Percentiles rank a stretch among this genome's conserved stretches.
These are phyloP conservation scores for Bombylius major DNA, from an alignment of 2,888 invertebrate species.

Conservation along the genomic window DNA sequence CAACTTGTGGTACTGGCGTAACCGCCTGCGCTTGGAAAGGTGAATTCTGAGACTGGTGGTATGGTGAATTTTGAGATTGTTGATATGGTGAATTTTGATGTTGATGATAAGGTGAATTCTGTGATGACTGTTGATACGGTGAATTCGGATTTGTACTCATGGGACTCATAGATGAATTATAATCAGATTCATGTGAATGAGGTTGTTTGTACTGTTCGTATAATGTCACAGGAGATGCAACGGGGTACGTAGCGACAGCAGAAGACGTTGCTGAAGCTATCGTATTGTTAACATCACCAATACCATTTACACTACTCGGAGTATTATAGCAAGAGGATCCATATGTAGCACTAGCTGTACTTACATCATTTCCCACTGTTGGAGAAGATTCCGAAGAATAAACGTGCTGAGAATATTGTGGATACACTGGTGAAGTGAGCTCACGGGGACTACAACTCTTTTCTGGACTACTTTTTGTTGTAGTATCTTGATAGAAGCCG, in stretches of 20 bases:
- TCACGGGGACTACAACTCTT: conserved; percentile 72
- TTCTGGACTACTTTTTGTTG: conserved; percentile 70
- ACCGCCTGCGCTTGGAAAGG: not conserved
- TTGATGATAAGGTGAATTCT: conserved; percentile 36
- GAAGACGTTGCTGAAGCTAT: not conserved
- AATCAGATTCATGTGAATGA: conserved; percentile 41
- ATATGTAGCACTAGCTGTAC: conserved; percentile 26
- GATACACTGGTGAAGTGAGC: conserved; percentile 45
- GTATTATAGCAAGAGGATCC: conserved; percentile 33
- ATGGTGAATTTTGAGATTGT: conserved; percentile 39
- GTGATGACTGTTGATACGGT: conserved; percentile 41
- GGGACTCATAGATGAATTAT: conserved; percentile 43
- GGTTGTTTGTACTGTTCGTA: conserved; percentile 48
- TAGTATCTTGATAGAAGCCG: conserved; percentile 82
- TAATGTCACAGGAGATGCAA: conserved; percentile 20
- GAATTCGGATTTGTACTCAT: conserved; percentile 40
- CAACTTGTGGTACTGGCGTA: not conserved
- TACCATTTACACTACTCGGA: conserved; percentile 12
- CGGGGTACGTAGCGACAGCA: conserved; percentile 14
- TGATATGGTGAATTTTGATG: conserved; percentile 38
- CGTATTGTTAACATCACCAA: conserved; percentile 29
- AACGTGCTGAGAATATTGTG: conserved; percentile 45
- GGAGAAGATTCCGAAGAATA: conserved; percentile 46
- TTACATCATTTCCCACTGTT: conserved; percentile 37
- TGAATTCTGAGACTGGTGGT: conserved; percentile 27